Base-by-base conservation (phyloP, 2,888 invertebrate genomes). In the Dioctria linearis region DNA sequence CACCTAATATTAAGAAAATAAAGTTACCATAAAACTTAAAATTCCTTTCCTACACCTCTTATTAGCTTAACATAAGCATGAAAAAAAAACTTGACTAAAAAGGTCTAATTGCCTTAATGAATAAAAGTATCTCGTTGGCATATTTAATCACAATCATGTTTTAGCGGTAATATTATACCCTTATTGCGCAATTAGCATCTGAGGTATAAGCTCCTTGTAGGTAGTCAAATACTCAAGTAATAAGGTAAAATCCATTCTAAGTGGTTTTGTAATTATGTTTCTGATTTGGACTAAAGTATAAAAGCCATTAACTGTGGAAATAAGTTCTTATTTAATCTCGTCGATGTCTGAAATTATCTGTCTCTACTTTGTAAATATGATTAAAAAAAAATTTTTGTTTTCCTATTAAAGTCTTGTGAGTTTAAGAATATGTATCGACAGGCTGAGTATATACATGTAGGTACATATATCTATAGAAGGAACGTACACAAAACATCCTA, bases 291-390 rank as follows among this genome's bases (percentile, higher is more conserved):
- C 25, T 42, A 42, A 57, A 43, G 39, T 73, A 59, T 73, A 51
- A 57, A 57, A 43, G n/a, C 39, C 40, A 40, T 57, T 59, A 59
- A 54, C 13, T 54, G 13, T 13, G 8, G 42, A 5, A 54, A n/a
- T 73, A 13, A 57, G 57, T 73, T 73, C 13, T 73, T 13, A 25
- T 73, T 73, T 73, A 73, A 73, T 73, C 57, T 51, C 8, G 3
- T 73, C 73, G 73, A 73, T 57, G 40, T 57, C n/a, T 73, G 59
- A 42, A 73, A 73, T 73, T 73, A 73, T 73, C 73, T 59, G 73
- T 73, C 73, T 73, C 57, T 42, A 73, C 73, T 73, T 73, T 73
- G 73, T 43, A 59, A 42, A 73, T 73, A 73, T 73, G 42, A 73
- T 25, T 73, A 73, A 57, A 51, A 73, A 73, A 57, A 57, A 39